Conservation (phyloP, 2,888 invertebrate genomes). For the Lamellibrachia columna region DNA sequence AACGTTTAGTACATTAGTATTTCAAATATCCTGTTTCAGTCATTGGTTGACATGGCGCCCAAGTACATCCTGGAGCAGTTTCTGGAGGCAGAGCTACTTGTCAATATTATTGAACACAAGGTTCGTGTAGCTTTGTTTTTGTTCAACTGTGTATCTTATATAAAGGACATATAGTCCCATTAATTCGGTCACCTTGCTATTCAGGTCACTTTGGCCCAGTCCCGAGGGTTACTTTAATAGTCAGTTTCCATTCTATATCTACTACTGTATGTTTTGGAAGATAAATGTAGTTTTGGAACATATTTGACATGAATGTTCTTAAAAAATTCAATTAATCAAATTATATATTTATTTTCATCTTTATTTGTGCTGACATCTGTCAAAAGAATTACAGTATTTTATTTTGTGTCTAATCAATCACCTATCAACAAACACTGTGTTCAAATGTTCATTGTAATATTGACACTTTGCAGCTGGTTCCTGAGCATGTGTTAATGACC, state of each 20-base stretch:
- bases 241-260: background rate
- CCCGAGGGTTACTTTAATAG: background rate
- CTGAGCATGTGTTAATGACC: conserved; percentile 98
- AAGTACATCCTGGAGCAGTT: conserved; percentile 98
- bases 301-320: background rate
- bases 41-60: conserved; percentile 97
- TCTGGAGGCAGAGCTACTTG: conserved; percentile 83
- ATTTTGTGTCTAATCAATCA: no score
- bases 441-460: background rate
- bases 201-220: no score
- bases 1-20: no score
- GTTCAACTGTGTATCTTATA: background rate
- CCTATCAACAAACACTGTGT: no score
- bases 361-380: no score
- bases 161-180: background rate
- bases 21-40: conserved; percentile 70
- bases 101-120: conserved; percentile 98
- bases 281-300: background rate
- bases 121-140: conserved; percentile 47
- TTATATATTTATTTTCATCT: no score
- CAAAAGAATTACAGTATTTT: no score
- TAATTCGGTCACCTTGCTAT: no score
- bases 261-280: background rate
- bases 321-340: background rate
- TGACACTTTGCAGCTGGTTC: conserved; percentile 76